Percentiles rank a stretch among this genome's conserved stretches.
phyloP scores from a whole-genome alignment of 35 echinoderm and acorn worm species.

The Apostichopus californicus region DNA sequence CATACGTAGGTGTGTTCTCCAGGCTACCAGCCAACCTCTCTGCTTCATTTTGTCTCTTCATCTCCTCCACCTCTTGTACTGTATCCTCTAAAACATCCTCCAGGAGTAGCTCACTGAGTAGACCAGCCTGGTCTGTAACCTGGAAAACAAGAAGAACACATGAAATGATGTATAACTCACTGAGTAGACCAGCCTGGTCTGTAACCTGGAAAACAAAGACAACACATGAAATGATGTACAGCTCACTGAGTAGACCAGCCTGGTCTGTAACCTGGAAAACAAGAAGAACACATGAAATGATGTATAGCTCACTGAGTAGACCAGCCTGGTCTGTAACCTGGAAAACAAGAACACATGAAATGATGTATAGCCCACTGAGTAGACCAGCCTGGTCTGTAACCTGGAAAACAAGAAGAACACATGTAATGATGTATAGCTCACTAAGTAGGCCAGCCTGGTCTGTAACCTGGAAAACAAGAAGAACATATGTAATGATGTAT shows the following conservation, averaged over 20 bases:
- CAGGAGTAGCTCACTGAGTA: slow-evolving; percentile 68
- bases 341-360: too few relatives aligned
- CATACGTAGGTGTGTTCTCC: slow-evolving; percentile 59
- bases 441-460: too few relatives aligned
- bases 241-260: too few relatives aligned
- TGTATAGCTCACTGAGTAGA: too few relatives aligned
- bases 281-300: too few relatives aligned
- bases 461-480: not conserved
- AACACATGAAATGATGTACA: too few relatives aligned
- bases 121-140: slow-evolving; percentile 58
- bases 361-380: too few relatives aligned
- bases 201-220: not conserved
- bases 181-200: not conserved
- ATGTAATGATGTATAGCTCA: too few relatives aligned
- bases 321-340: too few relatives aligned
- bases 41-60: slow-evolving; percentile 45
- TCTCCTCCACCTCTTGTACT: slow-evolving; percentile 57
- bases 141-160: slow-evolving; percentile 11
- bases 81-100: slow-evolving; percentile 70
- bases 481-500: not conserved
- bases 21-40: slow-evolving; percentile 45
- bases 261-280: too few relatives aligned
- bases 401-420: too few relatives aligned
- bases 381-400: too few relatives aligned
- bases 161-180: slow-evolving; percentile 40